phyloP scores from a whole-genome alignment of 92 coral and sea anemone genomes.

The Palythoa grandiflora region DNA sequence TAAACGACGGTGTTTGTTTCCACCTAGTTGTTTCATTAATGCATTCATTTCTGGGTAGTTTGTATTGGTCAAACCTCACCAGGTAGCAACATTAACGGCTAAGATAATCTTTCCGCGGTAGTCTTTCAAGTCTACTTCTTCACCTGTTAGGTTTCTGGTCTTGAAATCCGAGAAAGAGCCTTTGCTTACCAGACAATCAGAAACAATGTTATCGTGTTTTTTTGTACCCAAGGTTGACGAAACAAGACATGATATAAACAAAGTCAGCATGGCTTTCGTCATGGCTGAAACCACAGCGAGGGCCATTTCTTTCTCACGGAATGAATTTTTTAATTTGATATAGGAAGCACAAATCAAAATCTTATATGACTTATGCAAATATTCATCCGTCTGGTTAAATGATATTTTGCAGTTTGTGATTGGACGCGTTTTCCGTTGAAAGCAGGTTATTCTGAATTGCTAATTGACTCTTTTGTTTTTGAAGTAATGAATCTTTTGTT shows the following conservation, averaged over 20 bases:
- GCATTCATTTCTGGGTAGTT: constrained; percentile 84
- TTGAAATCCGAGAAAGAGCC: constrained; percentile 58
- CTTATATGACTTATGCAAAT: constrained; percentile 34
- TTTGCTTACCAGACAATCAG: not conserved
- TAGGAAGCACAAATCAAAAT: too few relatives aligned
- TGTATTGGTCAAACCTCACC: constrained; percentile 69
- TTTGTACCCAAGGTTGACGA: not conserved
- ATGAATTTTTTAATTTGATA: not conserved
- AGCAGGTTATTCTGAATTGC: not conserved
- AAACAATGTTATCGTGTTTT: not conserved
- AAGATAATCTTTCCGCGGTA: constrained; percentile 69
- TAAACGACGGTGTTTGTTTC: constrained; percentile 58
- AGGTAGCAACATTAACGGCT: constrained; percentile 80
- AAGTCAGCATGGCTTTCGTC: not conserved
- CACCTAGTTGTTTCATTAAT: constrained; percentile 46
- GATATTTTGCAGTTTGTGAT: not conserved
- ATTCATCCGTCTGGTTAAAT: not conserved
- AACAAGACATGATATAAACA: not conserved
- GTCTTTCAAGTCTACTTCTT: constrained; percentile 25
- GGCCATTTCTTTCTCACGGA: not conserved
- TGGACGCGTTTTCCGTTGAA: not conserved
- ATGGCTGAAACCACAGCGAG: not conserved
- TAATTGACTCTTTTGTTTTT: too few relatives aligned
- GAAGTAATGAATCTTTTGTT: too few relatives aligned
- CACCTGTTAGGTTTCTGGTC: constrained; percentile 56